Percentiles rank a stretch among this genome's conserved stretches.
Evolutionary conservation across 2,113 vertebrate genomes (phyloP).

Genomic region (Corydoras maculifer): DNA sequence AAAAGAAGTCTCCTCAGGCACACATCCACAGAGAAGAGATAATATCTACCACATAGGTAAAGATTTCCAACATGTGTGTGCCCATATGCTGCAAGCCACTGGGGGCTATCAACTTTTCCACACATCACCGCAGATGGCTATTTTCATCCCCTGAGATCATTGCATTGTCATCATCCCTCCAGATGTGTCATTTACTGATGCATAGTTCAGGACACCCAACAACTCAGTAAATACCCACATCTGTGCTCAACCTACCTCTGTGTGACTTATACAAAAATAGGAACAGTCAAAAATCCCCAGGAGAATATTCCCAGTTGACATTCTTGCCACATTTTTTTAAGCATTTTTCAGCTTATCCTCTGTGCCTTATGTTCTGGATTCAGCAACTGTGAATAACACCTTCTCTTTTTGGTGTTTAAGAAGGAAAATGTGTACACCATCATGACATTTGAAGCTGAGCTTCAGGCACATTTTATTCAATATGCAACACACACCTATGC

Average conservation of each 20-base stretch:
- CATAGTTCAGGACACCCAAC: conserved; percentile 10
- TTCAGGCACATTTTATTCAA: neutral
- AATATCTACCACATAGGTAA: neutral
- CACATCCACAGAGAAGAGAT: neutral
- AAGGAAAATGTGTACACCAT: neutral
- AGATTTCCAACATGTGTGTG: neutral
- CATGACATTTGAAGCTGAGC: neutral
- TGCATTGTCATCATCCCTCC: conserved; percentile 4
- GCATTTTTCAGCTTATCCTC: neutral
- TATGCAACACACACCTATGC: neutral
- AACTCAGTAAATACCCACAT: conserved; percentile 16
- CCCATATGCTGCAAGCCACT: conserved; percentile 23
- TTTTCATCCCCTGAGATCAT: conserved; percentile 6
- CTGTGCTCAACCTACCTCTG: neutral
- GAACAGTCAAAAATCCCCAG: neutral
- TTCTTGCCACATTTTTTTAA: neutral
- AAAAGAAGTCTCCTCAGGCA: conserved; percentile 7
- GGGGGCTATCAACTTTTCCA: neutral
- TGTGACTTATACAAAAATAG: neutral
- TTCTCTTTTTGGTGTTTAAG: neutral
- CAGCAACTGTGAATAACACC: neutral
- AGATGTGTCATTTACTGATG: conserved; percentile 20
- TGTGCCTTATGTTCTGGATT: neutral
- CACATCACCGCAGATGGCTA: conserved; percentile 2
- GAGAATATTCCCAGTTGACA: neutral